Evolutionary conservation across 1,140 invertebrate species (phyloP).

Genomic region (Cotesia glomerata): DNA sequence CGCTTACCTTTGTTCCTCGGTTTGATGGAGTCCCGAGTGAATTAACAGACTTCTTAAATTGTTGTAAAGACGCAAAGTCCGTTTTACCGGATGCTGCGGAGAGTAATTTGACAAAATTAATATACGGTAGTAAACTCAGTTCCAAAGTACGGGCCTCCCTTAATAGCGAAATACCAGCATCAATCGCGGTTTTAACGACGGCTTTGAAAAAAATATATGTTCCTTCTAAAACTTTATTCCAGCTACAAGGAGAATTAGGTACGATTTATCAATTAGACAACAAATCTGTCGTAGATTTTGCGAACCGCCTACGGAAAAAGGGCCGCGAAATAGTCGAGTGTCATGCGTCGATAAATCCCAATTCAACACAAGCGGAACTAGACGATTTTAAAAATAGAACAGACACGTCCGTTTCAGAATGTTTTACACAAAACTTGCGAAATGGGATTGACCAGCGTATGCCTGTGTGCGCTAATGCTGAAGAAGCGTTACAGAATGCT

Average conservation of each 20-base stretch:
- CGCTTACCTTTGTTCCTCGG: not conserved
- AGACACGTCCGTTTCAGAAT: not conserved
- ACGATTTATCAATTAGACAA: not conserved
- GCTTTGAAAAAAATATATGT: not conserved
- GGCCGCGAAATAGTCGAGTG: not conserved
- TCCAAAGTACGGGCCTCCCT: not conserved
- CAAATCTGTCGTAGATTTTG: not conserved
- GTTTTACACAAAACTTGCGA: not conserved
- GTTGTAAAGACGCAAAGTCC: not conserved
- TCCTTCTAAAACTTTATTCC: not conserved
- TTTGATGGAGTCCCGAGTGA: not conserved
- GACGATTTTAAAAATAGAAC: not conserved
- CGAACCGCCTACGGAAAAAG: not conserved
- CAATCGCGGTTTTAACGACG: not conserved
- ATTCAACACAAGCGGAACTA: not conserved
- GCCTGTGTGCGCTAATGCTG: not conserved
- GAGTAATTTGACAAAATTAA: not conserved
- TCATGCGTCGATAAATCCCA: not conserved
- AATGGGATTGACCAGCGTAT: conserved; percentile 2
- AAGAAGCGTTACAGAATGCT: not conserved
- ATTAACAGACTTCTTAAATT: not conserved
- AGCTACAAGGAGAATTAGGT: not conserved
- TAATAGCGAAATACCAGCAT: not conserved
- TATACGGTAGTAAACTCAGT: not conserved
- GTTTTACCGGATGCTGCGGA: not conserved